phyloP scores from a whole-genome alignment of 2,888 invertebrate genomes.

The Mimas tiliae region DNA sequence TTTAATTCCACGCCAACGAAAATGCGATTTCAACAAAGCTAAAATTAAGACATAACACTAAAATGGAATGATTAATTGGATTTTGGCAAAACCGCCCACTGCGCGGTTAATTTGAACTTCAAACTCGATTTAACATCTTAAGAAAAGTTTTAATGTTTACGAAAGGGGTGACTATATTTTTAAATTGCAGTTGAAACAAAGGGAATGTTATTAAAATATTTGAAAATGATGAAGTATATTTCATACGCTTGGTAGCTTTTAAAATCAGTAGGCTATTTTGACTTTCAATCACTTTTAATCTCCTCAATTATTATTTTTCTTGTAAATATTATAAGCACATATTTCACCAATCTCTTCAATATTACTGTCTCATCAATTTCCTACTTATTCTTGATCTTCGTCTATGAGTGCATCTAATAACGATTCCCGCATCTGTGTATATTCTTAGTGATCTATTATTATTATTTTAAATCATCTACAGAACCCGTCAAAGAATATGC shows the following conservation, averaged over 20 bases:
- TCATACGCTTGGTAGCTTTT: background rate
- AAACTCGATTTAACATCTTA: slow-evolving; percentile 23
- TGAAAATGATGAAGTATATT: background rate
- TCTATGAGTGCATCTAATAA: too few relatives aligned
- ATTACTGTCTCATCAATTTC: too few relatives aligned
- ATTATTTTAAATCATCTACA: too few relatives aligned
- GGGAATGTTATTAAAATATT: background rate
- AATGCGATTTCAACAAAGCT: slow-evolving; percentile 53
- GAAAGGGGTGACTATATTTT: slow-evolving; percentile 18
- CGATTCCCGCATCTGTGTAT: too few relatives aligned
- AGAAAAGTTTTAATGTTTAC: background rate
- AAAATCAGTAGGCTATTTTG: background rate
- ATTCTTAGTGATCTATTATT: too few relatives aligned
- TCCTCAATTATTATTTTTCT: too few relatives aligned
- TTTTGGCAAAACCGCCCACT: slow-evolving; percentile 27
- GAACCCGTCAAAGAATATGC: too few relatives aligned
- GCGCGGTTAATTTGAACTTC: slow-evolving; percentile 27
- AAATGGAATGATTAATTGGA: slow-evolving; percentile 28
- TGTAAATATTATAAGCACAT: too few relatives aligned
- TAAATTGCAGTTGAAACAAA: slow-evolving; percentile 4
- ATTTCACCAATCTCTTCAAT: too few relatives aligned
- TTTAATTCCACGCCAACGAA: slow-evolving; percentile 58
- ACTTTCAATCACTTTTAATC: too few relatives aligned
- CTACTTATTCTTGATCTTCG: too few relatives aligned
- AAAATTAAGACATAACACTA: slow-evolving; percentile 50